These are phyloP conservation scores for Priocnemis perturbator DNA, from an alignment of 2,888 invertebrate species.

Conservation along the genomic window DNA sequence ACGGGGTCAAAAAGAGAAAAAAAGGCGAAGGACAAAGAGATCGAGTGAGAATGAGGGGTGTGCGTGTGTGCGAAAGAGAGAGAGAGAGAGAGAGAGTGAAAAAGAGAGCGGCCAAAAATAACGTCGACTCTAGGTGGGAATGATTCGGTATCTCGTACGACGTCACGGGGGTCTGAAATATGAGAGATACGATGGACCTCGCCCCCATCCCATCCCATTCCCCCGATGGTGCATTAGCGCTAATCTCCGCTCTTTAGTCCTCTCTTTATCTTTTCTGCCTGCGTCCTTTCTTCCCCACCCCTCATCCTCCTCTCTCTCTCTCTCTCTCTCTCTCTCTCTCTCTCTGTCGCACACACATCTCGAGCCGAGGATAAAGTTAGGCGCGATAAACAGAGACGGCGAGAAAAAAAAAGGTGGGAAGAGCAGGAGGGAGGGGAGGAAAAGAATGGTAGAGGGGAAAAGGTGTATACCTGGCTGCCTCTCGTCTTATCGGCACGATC, in stretches of 20 bases:
- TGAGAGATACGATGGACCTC: conserved; percentile 74
- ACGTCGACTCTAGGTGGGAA: conserved; percentile 70
- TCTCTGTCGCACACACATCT: not conserved
- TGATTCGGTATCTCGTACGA: conserved; percentile 74
- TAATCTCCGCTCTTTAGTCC: conserved; percentile 75
- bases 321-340: not conserved
- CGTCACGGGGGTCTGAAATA: conserved; percentile 75
- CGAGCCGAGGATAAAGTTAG: not conserved
- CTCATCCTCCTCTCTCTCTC: conserved; percentile 21
- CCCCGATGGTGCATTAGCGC: conserved; percentile 75
- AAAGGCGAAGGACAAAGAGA: conserved; percentile 54
- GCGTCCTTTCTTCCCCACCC: conserved; percentile 61
- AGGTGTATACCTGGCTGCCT: conserved; percentile 60
- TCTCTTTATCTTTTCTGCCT: conserved; percentile 72
- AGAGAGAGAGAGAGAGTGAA: not conserved
- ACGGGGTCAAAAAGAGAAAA: conserved; percentile 8
- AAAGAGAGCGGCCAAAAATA: conserved; percentile 60
- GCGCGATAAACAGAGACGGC: conserved; percentile 7
- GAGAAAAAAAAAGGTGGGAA: not conserved
- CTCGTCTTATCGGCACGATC: conserved; percentile 56
- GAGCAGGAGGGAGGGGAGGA: conserved; percentile 27
- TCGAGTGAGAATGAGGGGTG: not conserved
- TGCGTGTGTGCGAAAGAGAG: not conserved
- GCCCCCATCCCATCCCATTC: conserved; percentile 62
- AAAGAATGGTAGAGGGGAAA: conserved; percentile 28